Evolutionary conservation across 2,888 invertebrate species (phyloP).

Genomic region (Agonopterix alstromeriana): DNA sequence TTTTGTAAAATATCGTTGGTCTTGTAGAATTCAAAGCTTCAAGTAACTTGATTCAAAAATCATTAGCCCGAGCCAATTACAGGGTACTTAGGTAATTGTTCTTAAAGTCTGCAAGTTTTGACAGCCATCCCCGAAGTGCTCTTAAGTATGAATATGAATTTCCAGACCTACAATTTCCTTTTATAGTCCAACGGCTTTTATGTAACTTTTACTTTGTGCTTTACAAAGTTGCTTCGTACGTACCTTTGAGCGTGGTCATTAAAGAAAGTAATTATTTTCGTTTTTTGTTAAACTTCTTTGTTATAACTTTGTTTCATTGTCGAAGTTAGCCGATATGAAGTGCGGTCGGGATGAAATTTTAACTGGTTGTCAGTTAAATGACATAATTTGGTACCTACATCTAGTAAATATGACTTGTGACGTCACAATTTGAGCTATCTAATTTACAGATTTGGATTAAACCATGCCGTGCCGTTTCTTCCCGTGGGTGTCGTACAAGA

Average conservation of each 20-base stretch:
- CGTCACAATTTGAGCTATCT: no score
- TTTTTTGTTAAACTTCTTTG: slow-evolving; percentile 48
- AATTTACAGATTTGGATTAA: no score
- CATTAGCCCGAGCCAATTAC: neutral
- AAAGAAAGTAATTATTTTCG: slow-evolving; percentile 59
- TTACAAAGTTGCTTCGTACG: slow-evolving; percentile 19
- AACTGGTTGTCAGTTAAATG: slow-evolving; percentile 12
- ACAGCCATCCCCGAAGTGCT: neutral
- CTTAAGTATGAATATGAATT: slow-evolving; percentile 5
- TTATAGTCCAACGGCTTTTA: slow-evolving; percentile 14
- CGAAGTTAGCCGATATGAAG: slow-evolving; percentile 39
- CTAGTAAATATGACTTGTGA: no score
- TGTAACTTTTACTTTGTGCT: slow-evolving; percentile 30
- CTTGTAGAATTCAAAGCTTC: no score
- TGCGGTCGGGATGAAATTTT: slow-evolving; percentile 29
- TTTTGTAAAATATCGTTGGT: no score
- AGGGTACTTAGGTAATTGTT: neutral
- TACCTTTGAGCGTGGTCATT: slow-evolving; percentile 35
- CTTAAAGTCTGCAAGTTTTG: no score
- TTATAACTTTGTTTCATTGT: slow-evolving; percentile 62
- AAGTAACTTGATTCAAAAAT: neutral
- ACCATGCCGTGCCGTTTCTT: no score
- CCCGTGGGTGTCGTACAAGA: no score
- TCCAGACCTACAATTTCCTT: slow-evolving; percentile 1
- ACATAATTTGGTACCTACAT: no score